Conservation (phyloP, 2,113 vertebrate species). For the Anthoscopus minutus region DNA sequence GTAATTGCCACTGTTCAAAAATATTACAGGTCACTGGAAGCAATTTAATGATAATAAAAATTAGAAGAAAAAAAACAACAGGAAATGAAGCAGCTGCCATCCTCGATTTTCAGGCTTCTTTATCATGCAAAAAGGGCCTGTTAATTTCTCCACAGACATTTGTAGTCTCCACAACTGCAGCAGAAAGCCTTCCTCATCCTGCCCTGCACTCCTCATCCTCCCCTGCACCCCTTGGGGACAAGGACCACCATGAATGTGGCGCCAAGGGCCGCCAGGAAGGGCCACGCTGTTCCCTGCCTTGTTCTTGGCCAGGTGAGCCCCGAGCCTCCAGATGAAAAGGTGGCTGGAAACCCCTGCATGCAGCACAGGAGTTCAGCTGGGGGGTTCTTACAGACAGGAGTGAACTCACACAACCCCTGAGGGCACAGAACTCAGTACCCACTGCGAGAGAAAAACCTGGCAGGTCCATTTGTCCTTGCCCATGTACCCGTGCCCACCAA, state of each 20-base stretch:
- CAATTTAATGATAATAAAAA: slow-evolving; percentile 74
- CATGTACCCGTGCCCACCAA: accelerated
- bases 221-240: not conserved
- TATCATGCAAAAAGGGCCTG: slow-evolving; percentile 48
- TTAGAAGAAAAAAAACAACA: slow-evolving; percentile 22
- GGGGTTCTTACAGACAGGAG: accelerated
- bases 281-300: not conserved
- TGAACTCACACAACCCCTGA: accelerated
- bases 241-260: accelerated
- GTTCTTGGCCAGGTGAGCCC: not conserved
- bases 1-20: slow-evolving; percentile 59
- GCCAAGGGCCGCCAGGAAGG: not conserved
- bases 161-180: not conserved
- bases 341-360: accelerated
- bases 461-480: accelerated
- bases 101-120: slow-evolving; percentile 63
- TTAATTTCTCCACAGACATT: slow-evolving; percentile 2
- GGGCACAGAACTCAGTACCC: accelerated
- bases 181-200: not conserved
- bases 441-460: accelerated
- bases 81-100: slow-evolving; percentile 61
- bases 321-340: accelerated
- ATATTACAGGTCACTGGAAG: slow-evolving; percentile 71
- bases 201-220: not conserved
- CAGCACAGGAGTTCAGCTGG: not conserved